Evolutionary conservation across 2,888 invertebrate species (phyloP).

Genomic region (Scaptomyza parva): DNA sequence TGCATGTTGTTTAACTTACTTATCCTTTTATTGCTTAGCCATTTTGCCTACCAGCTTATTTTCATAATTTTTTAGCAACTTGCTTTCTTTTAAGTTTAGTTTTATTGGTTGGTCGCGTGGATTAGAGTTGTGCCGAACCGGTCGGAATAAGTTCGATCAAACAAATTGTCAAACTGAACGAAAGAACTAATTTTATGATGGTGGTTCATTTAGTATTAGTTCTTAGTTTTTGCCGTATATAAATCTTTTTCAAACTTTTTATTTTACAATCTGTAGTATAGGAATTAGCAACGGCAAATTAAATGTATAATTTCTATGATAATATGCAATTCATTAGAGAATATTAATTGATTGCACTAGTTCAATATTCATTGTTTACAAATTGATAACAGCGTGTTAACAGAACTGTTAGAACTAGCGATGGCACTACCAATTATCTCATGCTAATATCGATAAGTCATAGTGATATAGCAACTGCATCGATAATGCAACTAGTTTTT

Average conservation of each 20-base stretch:
- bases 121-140: slow-evolving; percentile 17
- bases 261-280: not conserved
- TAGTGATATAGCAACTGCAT: not conserved
- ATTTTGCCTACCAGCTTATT: slow-evolving; percentile 22
- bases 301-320: not conserved
- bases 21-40: slow-evolving; percentile 17
- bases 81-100: slow-evolving; percentile 2
- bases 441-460: not conserved
- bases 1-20: slow-evolving; percentile 8
- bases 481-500: slow-evolving; percentile 5
- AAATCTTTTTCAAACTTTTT: not conserved
- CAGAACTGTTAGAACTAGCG: not conserved
- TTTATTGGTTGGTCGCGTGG: slow-evolving; percentile 34
- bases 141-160: slow-evolving; percentile 23
- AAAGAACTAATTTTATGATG: slow-evolving; percentile 8
- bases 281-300: not conserved
- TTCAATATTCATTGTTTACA: slow-evolving; percentile 1
- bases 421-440: not conserved
- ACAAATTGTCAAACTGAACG: not conserved
- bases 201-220: slow-evolving; percentile 8
- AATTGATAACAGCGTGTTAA: slow-evolving; percentile 18
- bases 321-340: not conserved
- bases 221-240: not conserved
- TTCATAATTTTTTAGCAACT: slow-evolving; percentile 5
- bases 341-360: too few relatives aligned